Evolutionary conservation across 2,797 vertebrate species (phyloP).

Genomic region (Alfaro cultratus): DNA sequence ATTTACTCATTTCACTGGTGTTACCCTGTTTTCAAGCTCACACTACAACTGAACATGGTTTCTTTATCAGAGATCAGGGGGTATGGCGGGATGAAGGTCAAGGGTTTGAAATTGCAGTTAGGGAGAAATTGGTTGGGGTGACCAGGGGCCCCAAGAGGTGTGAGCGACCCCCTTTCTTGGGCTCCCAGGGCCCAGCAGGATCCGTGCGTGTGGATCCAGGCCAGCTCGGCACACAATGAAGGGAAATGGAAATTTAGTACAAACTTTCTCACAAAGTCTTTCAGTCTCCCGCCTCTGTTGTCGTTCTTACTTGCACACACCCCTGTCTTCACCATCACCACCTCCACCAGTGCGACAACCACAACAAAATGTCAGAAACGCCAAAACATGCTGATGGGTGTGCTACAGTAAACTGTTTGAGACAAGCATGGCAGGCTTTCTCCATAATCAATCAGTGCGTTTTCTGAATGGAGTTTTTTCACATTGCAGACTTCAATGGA

Average conservation of each 20-base stretch:
- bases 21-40: conserved; percentile 3
- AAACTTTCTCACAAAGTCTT: conserved; percentile 85
- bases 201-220: conserved; percentile 80
- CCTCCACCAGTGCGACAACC: conserved; percentile 42
- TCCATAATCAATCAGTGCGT: neutral
- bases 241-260: conserved; percentile 87
- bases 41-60: conserved; percentile 14
- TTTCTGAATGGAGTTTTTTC: conserved; percentile 6
- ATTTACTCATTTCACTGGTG: conserved; percentile 7
- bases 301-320: conserved; percentile 52
- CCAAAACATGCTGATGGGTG: conserved; percentile 36
- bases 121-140: neutral
- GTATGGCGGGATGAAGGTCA: conserved; percentile 20
- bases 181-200: conserved; percentile 64
- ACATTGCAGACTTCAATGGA: neutral
- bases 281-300: conserved; percentile 60
- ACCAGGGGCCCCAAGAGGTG: conserved; percentile 51
- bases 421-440: conserved; percentile 21
- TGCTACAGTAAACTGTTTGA: conserved; percentile 31
- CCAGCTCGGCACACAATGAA: conserved; percentile 83
- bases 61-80: conserved; percentile 34
- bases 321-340: conserved; percentile 42
- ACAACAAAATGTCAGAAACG: conserved; percentile 68
- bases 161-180: conserved; percentile 60
- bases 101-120: conserved; percentile 20